A percentile compares a stretch with the other conserved stretches of the same genome.
Evolutionary conservation across 2,797 vertebrate species (phyloP).

Genomic region (Selene dorsalis): DNA sequence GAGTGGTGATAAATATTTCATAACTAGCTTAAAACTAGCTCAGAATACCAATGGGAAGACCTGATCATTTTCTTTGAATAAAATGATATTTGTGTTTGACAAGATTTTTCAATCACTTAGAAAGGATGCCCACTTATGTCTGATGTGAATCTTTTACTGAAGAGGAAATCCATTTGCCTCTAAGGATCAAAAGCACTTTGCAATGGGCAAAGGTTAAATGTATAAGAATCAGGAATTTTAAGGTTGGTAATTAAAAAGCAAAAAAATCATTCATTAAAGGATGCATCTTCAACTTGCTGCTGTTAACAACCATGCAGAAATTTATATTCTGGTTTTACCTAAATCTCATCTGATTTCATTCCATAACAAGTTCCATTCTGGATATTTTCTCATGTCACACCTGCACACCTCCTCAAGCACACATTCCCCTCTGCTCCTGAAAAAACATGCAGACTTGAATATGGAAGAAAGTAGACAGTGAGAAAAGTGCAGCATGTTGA

Average conservation of each 20-base stretch:
- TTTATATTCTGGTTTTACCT: not conserved
- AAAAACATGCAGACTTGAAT: not conserved
- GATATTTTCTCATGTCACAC: not conserved
- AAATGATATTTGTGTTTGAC: constrained; percentile 56
- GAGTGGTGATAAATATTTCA: constrained; percentile 68
- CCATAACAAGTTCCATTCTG: not conserved
- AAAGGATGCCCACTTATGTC: constrained; percentile 10
- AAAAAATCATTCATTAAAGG: not conserved
- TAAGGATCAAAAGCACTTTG: constrained; percentile 36
- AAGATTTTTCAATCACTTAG: constrained; percentile 25
- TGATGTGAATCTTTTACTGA: constrained; percentile 45
- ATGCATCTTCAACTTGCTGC: not conserved
- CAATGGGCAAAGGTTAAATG: not conserved
- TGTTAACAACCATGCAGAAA: not conserved
- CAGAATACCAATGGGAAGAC: constrained; percentile 62
- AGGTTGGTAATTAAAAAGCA: not conserved
- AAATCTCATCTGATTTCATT: constrained; percentile 5
- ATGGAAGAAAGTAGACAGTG: not conserved
- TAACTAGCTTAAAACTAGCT: constrained; percentile 56
- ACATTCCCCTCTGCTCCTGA: not conserved
- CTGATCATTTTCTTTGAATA: constrained; percentile 51
- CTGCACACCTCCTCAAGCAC: not conserved
- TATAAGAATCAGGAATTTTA: not conserved
- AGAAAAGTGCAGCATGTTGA: constrained; percentile 1
- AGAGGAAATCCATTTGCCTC: constrained; percentile 31